Evolutionary conservation across 2,113 vertebrate genomes (phyloP).

Genomic region (Sylvietta virens): DNA sequence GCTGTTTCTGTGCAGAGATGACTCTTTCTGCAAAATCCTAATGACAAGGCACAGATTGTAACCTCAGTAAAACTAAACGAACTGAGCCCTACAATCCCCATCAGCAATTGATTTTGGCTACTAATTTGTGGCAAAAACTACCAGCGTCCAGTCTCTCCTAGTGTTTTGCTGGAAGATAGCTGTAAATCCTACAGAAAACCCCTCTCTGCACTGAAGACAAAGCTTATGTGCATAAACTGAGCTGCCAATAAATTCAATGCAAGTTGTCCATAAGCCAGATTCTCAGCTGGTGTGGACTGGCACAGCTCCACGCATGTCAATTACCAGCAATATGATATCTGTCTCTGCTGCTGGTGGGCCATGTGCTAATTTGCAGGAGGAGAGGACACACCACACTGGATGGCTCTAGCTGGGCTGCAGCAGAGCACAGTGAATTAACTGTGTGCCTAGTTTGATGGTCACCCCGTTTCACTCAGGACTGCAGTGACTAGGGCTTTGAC

Average conservation of each 20-base stretch:
- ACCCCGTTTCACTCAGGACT: background rate
- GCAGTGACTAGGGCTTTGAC: background rate
- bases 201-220: background rate
- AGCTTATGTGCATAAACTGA: background rate
- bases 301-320: background rate
- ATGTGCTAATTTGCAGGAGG: background rate
- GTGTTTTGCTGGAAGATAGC: background rate
- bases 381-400: background rate
- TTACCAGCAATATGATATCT: constrained; percentile 32
- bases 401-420: background rate
- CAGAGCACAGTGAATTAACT: background rate
- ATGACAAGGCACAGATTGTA: background rate
- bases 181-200: background rate
- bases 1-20: background rate
- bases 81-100: background rate
- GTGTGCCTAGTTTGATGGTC: background rate
- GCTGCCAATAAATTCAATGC: constrained; percentile 20
- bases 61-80: background rate
- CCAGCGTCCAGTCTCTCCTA: background rate
- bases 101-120: background rate
- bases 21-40: background rate
- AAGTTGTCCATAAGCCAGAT: constrained; percentile 16
- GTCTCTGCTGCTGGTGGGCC: background rate
- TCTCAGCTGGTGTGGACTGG: constrained; percentile 36
- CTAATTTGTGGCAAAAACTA: background rate